Conservation (phyloP, 2,888 invertebrate genomes). For the Sphaeridia pumilis region DNA sequence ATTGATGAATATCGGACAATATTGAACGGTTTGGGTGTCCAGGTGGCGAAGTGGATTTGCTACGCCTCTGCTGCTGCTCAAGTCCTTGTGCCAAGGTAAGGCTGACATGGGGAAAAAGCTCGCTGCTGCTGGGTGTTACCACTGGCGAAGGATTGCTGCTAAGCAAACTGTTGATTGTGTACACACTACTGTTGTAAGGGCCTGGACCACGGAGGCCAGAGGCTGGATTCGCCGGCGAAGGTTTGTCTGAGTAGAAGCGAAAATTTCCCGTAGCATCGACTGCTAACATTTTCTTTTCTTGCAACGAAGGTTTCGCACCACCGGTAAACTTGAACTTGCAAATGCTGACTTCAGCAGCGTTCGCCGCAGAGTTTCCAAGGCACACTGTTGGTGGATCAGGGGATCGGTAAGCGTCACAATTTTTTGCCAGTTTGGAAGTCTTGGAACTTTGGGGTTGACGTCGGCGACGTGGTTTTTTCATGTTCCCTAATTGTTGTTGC, state of each 20-base stretch:
- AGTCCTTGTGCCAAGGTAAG: too few species aligned
- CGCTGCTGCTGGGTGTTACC: too few species aligned
- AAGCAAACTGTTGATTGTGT: neutral
- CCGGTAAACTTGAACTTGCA: constrained; percentile 90
- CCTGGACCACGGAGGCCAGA: neutral
- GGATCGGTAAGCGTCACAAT: neutral
- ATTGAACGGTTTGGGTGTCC: constrained; percentile 12
- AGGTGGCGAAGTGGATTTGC: neutral
- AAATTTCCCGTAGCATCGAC: constrained; percentile 83
- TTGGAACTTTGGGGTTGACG: neutral
- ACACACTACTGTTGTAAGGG: neutral
- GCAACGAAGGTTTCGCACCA: constrained; percentile 73
- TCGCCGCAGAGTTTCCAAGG: constrained; percentile 34
- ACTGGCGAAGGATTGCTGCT: neutral
- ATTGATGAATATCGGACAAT: neutral
- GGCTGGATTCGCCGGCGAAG: neutral
- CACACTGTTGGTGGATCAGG: neutral
- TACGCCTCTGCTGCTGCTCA: neutral
- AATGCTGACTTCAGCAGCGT: constrained; percentile 61
- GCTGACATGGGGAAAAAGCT: too few species aligned
- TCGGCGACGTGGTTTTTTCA: too few species aligned
- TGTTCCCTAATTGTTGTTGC: neutral
- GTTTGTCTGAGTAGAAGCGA: constrained; percentile 51
- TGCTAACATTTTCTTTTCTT: constrained; percentile 84
- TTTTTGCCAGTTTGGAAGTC: constrained; percentile 1